Evolutionary conservation across 1,140 invertebrate genomes (phyloP).

Genomic region (Trinorchestia longiramus): DNA sequence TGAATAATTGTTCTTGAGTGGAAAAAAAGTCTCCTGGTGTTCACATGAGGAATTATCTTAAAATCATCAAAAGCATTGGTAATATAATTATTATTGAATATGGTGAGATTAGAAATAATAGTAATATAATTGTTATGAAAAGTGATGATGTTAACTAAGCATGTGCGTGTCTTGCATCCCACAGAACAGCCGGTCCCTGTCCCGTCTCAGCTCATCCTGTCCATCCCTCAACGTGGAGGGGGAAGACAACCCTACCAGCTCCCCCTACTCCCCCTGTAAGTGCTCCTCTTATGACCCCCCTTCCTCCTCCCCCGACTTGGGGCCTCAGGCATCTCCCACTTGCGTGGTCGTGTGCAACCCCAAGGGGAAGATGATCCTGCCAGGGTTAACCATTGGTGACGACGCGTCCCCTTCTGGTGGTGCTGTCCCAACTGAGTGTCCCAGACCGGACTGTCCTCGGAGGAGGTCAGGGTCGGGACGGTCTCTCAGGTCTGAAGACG

Average conservation of each 20-base stretch:
- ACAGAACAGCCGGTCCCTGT: constrained; percentile 64
- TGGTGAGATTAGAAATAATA: too few species aligned
- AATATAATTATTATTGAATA: too few species aligned
- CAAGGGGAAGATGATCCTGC: constrained; percentile 18
- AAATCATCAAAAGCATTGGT: too few species aligned
- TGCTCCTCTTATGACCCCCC: constrained; percentile 13
- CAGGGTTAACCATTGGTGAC: constrained; percentile 58
- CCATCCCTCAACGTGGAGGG: constrained; percentile 75
- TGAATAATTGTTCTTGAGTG: too few species aligned
- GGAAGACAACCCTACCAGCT: constrained; percentile 57
- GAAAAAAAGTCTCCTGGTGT: too few species aligned
- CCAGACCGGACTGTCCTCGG: constrained; percentile 29
- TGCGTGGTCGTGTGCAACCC: constrained; percentile 3
- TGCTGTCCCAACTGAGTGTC: constrained; percentile 54
- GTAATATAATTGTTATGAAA: too few species aligned
- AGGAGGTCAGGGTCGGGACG: constrained; percentile 59
- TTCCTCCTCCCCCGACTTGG: neutral
- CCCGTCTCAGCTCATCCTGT: constrained; percentile 80
- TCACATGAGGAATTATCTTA: too few species aligned
- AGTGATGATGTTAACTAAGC: neutral
- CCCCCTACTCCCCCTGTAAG: constrained; percentile 28
- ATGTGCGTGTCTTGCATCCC: neutral
- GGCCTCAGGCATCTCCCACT: neutral
- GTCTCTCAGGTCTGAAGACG: constrained; percentile 63
- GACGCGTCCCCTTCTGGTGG: constrained; percentile 64